Evolutionary conservation across 2,888 invertebrate genomes (phyloP), one percentile per base, ranked within the genome.

Genomic region (Heliconius ismenius): DNA sequence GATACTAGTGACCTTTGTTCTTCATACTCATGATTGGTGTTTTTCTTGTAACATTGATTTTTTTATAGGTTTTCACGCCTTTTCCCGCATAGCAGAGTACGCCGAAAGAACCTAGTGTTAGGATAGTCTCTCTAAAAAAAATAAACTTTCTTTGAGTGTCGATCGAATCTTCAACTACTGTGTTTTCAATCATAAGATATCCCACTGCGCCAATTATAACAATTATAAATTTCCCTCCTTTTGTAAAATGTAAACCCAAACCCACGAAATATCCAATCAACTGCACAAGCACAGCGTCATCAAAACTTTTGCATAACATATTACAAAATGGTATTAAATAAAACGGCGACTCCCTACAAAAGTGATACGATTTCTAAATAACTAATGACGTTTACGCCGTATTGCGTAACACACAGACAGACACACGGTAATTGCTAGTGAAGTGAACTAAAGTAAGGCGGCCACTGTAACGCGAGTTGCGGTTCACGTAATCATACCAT

Each of bases 391-490:
- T 68, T 68, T 62, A 72, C 49, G 74, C 65, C 15, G 39, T 58
- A 18, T 78, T 74, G 49, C 60, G 74, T 74, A 78, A 76, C 74
- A 65, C 13, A 43, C 69, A 39, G 10, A 78, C 76, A 74, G 28
- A 76, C 76, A 65, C 39, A 77, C 65, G 62, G 49, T 76, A 74
- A 68, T 76, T 67, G 72, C 60, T 49, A 24, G 65, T 70, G 74
- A 24, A 62, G 70, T 74, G n/a, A n/a, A n/a, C n/a, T n/a, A 74
- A 76, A 15, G 70, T 74, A 74, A 78, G 54, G 69, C 78, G 78
- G 78, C 49, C 78, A 69, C 21, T 39, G 62, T 26, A 26, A 26
- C 26, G 24, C 62, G 26, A 24, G 60, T 58, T 26, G 60, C 78
- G 49, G 70, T 49, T 63, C 26, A 24, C 49, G 76, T 74, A 69